Evolutionary conservation across 2,113 vertebrate species (phyloP), one percentile per base, ranked within the genome.

Genomic region (Pao palembangensis): DNA sequence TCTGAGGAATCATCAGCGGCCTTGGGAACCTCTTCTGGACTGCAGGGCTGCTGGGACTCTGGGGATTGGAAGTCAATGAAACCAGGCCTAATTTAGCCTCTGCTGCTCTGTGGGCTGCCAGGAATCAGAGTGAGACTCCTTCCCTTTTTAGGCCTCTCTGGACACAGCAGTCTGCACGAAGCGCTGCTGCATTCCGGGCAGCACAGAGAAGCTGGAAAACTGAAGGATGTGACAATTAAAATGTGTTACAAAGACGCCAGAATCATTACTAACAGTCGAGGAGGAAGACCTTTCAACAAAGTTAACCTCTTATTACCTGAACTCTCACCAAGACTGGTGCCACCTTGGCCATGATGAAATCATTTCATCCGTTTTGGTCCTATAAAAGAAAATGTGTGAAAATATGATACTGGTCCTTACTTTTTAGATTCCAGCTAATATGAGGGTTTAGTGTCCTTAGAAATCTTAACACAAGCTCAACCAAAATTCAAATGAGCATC

Each of bases 111-210:
- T 25, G 18, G 61, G 80, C 77, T 80, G 83, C 83, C 84, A 85
- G 79, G 78, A 90, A 86, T 74, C 83, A 78, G 67, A 79, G 72
- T 82, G 85, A 81, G 85, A 73, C 82, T 88, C 79, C 85, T 88
- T 90, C 77, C 88, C 87, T 90, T 88, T 91, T 90, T 88, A 89
- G 88, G 86, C 71, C 80, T 89, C 88, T 78, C 73, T 53, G 78
- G 82, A 86, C 78, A 67, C 83, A 77, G 88, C 68, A 20, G 73
- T 82, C 82, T 65, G 57, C 69, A 58, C 82, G 79, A 75, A 77
- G 80, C 80, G 75, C 83, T 83, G 67, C 82, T 77, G 76, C 81
- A 75, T 77, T 84, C 79, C 75, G 49, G 34, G 19, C 59, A 69
- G 50, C 51, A 60, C 61, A 61, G 68, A 73, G 58, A 61, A 73